These are phyloP conservation scores for Cephus pygmeus DNA, from an alignment of 2,888 invertebrate genomes.

Conservation along the genomic window DNA sequence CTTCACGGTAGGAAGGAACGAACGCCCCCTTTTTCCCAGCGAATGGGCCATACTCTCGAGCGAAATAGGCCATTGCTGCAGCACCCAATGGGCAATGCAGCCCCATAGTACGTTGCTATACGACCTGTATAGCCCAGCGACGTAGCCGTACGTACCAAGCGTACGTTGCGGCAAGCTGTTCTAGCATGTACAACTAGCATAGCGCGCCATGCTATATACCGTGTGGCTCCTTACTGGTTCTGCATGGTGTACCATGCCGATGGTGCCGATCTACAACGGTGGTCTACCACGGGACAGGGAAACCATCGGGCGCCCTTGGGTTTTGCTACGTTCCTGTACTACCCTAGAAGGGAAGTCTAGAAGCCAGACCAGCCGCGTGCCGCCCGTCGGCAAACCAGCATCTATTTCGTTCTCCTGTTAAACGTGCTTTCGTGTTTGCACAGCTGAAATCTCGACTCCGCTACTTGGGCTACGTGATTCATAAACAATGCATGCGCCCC, in stretches of 20 bases:
- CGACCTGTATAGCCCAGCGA: slow-evolving; percentile 6
- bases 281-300: slow-evolving; percentile 29
- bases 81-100: slow-evolving; percentile 57
- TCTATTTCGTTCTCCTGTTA: slow-evolving; percentile 49
- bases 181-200: not conserved
- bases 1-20: slow-evolving; percentile 16
- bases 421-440: slow-evolving; percentile 45
- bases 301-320: not conserved
- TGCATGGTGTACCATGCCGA: slow-evolving; percentile 32
- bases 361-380: slow-evolving; percentile 36
- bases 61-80: slow-evolving; percentile 59
- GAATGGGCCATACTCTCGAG: slow-evolving; percentile 59
- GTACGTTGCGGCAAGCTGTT: not conserved
- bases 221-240: slow-evolving; percentile 1
- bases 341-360: slow-evolving; percentile 33
- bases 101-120: slow-evolving; percentile 15
- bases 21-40: slow-evolving; percentile 47
- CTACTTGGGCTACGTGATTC: slow-evolving; percentile 53
- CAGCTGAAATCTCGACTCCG: slow-evolving; percentile 52
- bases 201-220: not conserved
- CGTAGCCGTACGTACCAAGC: slow-evolving; percentile 16
- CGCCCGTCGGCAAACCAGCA: slow-evolving; percentile 40
- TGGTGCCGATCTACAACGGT: slow-evolving; percentile 21
- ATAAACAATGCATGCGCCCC: slow-evolving; percentile 52
- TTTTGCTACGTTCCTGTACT: slow-evolving; percentile 15